phyloP scores from a whole-genome alignment of 2,797 vertebrate genomes.

The Anguilla pacifica region DNA sequence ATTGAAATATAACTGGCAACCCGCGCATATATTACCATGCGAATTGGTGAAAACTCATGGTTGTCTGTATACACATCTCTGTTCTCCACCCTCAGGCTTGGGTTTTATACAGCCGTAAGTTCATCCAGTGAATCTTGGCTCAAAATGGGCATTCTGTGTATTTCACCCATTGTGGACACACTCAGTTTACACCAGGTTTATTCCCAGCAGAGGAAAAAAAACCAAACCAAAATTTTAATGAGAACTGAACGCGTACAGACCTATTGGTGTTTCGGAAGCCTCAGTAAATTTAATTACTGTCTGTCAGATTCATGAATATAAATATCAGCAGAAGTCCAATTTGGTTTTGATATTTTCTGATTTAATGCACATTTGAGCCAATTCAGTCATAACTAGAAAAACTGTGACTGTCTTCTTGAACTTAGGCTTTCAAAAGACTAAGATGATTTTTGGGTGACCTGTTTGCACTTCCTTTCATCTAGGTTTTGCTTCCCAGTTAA shows the following conservation, averaged over 20 bases:
- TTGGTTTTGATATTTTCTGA: not conserved
- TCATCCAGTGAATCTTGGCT: not conserved
- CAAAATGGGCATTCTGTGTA: not conserved
- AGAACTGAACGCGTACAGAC: not conserved
- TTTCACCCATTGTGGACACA: not conserved
- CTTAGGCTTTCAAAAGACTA: not conserved
- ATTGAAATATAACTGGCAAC: not conserved
- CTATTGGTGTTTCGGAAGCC: not conserved
- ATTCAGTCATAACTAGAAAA: not conserved
- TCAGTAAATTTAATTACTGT: not conserved
- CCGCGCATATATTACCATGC: not conserved
- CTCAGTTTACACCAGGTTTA: not conserved
- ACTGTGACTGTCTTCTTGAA: not conserved
- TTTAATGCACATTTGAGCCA: not conserved
- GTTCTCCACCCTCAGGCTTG: not conserved
- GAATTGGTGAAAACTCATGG: not conserved
- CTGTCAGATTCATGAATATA: not conserved
- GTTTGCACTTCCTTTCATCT: conserved; percentile 7
- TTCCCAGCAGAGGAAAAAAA: not conserved
- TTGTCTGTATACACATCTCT: not conserved
- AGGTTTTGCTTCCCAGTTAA: not conserved
- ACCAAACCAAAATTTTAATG: not conserved
- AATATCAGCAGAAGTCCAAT: not conserved
- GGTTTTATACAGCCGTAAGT: not conserved
- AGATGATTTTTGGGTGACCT: not conserved